Percentiles rank a stretch among this genome's conserved stretches.
These are phyloP conservation scores for Ceryle rudis DNA, from an alignment of 2,797 vertebrate species.

Conservation along the genomic window DNA sequence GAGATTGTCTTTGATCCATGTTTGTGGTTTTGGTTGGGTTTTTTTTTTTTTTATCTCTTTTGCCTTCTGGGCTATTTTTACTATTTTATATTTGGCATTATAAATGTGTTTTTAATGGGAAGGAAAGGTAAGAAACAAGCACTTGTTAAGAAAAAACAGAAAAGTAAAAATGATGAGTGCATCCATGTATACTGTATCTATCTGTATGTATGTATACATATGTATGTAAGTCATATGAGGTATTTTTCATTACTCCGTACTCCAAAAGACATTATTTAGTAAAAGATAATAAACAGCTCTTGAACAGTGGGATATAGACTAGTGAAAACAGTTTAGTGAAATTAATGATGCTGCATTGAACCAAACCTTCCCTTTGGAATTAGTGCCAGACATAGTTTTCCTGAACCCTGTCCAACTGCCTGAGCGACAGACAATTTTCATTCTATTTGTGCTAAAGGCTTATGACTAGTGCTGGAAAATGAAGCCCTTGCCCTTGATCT, in stretches of 20 bases:
- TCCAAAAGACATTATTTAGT: constrained; percentile 69
- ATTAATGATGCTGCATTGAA: constrained; percentile 81
- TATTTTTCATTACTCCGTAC: constrained; percentile 56
- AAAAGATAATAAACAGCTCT: constrained; percentile 77
- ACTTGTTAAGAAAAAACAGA: constrained; percentile 39
- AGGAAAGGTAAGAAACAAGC: constrained; percentile 51
- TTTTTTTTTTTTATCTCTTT: not conserved
- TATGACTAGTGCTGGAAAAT: constrained; percentile 80
- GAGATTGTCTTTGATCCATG: constrained; percentile 41
- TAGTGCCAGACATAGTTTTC: constrained; percentile 83
- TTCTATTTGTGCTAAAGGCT: constrained; percentile 80
- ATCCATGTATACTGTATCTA: not conserved
- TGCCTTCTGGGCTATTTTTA: constrained; percentile 28
- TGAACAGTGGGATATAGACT: constrained; percentile 73
- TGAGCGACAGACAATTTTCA: constrained; percentile 81
- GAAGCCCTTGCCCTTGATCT: constrained; percentile 81
- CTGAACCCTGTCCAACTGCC: constrained; percentile 81
- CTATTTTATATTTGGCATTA: constrained; percentile 41
- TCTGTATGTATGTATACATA: not conserved
- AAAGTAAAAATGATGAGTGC: not conserved
- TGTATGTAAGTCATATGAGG: not conserved
- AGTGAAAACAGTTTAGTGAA: constrained; percentile 81
- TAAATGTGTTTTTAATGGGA: constrained; percentile 34
- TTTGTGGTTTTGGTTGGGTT: not conserved
- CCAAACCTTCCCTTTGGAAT: constrained; percentile 82